phyloP scores from a whole-genome alignment of 2,888 invertebrate species.

The Rhaphigaster nebulosa region DNA sequence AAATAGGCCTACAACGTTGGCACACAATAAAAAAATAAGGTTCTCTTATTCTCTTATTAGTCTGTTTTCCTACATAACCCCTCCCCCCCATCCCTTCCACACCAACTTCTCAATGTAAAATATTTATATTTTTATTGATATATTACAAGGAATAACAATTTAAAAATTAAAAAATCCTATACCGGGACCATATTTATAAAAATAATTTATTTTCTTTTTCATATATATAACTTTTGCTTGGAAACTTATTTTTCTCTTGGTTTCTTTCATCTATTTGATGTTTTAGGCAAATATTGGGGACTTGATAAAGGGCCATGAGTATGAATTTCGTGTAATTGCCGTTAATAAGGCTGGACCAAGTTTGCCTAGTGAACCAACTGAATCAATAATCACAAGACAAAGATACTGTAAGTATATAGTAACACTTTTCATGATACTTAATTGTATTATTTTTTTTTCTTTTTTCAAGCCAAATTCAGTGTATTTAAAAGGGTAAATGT shows the following conservation, averaged over 20 bases:
- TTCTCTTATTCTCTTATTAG: too few species aligned
- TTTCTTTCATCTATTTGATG: slow-evolving; percentile 59
- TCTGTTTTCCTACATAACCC: too few species aligned
- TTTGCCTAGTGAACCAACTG: slow-evolving; percentile 94
- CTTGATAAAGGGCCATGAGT: slow-evolving; percentile 93
- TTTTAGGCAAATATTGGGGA: slow-evolving; percentile 85
- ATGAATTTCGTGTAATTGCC: slow-evolving; percentile 96
- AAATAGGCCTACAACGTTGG: too few species aligned
- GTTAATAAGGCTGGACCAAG: slow-evolving; percentile 96
- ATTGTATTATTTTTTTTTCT: neutral
- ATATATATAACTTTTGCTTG: neutral
- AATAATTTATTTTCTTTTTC: too few species aligned
- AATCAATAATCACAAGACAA: slow-evolving; percentile 86
- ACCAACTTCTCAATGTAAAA: too few species aligned
- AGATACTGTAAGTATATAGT: slow-evolving; percentile 75
- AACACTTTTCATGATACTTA: neutral
- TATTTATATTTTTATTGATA: too few species aligned
- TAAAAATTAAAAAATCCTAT: too few species aligned
- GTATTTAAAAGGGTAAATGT: neutral
- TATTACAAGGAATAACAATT: too few species aligned
- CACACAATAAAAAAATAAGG: too few species aligned
- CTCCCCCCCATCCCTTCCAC: too few species aligned
- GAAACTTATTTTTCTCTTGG: neutral
- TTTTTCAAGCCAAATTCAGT: neutral
- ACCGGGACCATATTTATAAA: too few species aligned